Evolutionary conservation across 2,113 vertebrate species (phyloP).

Genomic region (Centropus unirufus): DNA sequence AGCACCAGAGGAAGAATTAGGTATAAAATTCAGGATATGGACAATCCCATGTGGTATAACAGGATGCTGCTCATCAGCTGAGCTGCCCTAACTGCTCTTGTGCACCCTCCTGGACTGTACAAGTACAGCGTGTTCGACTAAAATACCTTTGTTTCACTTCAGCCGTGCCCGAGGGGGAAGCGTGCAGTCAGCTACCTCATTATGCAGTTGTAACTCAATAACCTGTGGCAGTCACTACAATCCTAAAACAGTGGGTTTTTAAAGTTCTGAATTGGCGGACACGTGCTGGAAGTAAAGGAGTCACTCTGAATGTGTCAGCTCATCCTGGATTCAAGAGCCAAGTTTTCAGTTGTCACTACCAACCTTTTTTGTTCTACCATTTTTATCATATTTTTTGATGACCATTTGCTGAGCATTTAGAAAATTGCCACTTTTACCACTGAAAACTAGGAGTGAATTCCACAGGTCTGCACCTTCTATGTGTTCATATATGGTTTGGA

Average conservation of each 20-base stretch:
- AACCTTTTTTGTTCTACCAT: neutral
- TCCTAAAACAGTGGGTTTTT: neutral
- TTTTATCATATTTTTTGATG: neutral
- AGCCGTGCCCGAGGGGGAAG: neutral
- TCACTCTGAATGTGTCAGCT: neutral
- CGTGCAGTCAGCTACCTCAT: neutral
- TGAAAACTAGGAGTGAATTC: neutral
- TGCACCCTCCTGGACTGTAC: neutral
- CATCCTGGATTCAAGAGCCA: neutral
- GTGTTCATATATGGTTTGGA: neutral
- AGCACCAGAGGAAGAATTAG: neutral
- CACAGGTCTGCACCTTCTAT: neutral
- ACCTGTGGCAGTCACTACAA: neutral
- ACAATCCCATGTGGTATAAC: neutral
- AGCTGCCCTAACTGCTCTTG: neutral
- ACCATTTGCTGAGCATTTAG: neutral
- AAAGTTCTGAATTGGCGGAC: neutral
- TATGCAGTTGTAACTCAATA: neutral
- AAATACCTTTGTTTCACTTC: constrained; percentile 21
- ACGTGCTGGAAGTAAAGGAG: neutral
- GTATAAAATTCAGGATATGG: neutral
- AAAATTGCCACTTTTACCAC: neutral
- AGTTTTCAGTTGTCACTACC: neutral
- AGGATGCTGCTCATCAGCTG: neutral
- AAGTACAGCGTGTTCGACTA: neutral